Conservation (phyloP, 1,140 invertebrate species). For the Himalopsyche phryganea region DNA sequence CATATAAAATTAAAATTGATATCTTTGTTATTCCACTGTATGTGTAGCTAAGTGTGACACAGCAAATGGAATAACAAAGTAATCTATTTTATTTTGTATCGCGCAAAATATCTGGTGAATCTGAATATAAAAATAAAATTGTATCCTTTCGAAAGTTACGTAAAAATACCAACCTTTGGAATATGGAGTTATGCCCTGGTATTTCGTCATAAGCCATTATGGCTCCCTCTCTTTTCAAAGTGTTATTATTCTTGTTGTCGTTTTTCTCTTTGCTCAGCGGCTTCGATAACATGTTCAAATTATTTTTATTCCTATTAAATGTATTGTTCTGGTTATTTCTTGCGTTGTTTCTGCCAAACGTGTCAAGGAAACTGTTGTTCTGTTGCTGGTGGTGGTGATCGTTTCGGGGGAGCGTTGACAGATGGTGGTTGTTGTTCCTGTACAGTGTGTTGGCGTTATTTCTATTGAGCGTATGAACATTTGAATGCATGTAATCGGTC, state of each 20-base stretch:
- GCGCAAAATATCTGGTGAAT: no score
- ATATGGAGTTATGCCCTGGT: conserved; percentile 56
- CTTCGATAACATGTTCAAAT: conserved; percentile 34
- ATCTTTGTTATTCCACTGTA: no score
- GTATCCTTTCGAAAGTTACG: no score
- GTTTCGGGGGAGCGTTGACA: conserved; percentile 54
- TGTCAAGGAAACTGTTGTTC: conserved; percentile 29
- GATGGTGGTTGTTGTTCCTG: conserved; percentile 36
- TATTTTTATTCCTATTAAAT: conserved; percentile 37
- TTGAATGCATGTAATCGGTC: conserved; percentile 42
- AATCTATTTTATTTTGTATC: no score
- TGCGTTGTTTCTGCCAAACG: conserved; percentile 36
- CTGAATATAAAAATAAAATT: no score
- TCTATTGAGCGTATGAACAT: conserved; percentile 52
- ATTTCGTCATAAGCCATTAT: conserved; percentile 57
- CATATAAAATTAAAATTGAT: no score
- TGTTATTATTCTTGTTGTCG: conserved; percentile 41
- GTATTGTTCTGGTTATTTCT: conserved; percentile 44
- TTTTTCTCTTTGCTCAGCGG: conserved; percentile 47
- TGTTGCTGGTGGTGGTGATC: conserved; percentile 46
- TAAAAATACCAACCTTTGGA: no score
- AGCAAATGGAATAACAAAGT: no score
- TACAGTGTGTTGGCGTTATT: conserved; percentile 40
- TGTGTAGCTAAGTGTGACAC: no score
- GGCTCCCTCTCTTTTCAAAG: conserved; percentile 37